Base-by-base conservation (phyloP, 2,797 vertebrate species). In the Melanotaenia boesemani region DNA sequence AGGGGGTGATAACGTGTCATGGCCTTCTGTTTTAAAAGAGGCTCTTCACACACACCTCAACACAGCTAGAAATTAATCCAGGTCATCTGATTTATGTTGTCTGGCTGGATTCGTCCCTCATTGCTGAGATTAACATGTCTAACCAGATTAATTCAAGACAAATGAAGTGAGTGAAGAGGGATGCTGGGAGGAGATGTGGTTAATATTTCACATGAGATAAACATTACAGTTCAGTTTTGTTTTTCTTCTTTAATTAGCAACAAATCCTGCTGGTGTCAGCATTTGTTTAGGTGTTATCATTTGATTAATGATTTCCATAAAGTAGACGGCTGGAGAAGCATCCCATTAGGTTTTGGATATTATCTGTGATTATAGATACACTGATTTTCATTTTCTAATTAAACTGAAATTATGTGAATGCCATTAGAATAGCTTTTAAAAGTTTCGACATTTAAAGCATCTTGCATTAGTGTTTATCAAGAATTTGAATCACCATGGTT, bases 1-100 rank as follows among this genome's bases (percentile, higher is more conserved):
- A 89, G 78, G 74, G 86, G 74, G 84, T 82, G 91, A 28, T 71
- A 83, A 84, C 64, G 83, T 70, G 70, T 28, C 60, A 70, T 72
- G 58, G 80, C 66, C 74, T 34, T 60, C 64, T 67, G 72, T 78
- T 81, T 81, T 67, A 74, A 67, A 69, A 36, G 56, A 6, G 57
- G 37, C 72, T 77, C 65, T 60, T 69, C 64, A 55, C 77, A 67
- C 68, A 73, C 63, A 62, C 46, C 9, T n/a, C 36, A 4, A 28
- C 62, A 61, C 79, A 74, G 20, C 63, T 30, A 32, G 6, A 66
- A 57, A 74, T 86, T 73, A 77, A 85, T 77, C 74, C 70, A 32
- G 3, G 56, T 63, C 61, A 50, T 74, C 73, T 72, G 86, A 90
- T 85, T 88, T 77, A 85, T 88, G 70, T 65, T 26, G 64, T 76